Percentiles rank a stretch among this genome's conserved stretches.
Conservation (phyloP, 2,888 invertebrate genomes). For the Biston stratarius region DNA sequence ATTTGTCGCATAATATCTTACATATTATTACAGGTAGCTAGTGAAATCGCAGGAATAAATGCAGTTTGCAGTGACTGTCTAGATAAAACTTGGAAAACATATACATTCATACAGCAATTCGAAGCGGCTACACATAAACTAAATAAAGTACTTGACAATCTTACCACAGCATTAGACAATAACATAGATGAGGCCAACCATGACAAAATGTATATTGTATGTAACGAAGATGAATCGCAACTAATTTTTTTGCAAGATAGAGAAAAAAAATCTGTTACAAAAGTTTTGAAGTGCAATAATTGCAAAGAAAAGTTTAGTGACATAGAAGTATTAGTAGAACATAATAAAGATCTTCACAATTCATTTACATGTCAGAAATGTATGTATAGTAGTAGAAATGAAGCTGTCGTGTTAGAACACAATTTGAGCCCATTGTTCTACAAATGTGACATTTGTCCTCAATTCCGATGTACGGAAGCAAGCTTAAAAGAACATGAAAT, state of each 20-base stretch:
- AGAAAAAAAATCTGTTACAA: conserved; percentile 32
- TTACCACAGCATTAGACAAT: conserved; percentile 55
- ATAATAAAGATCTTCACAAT: conserved; percentile 59
- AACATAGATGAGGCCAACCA: conserved; percentile 51
- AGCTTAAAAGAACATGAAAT: conserved; percentile 63
- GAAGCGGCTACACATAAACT: conserved; percentile 58
- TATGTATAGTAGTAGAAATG: conserved; percentile 51
- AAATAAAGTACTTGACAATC: conserved; percentile 61
- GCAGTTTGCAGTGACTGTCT: conserved; percentile 70
- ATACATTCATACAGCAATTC: conserved; percentile 63
- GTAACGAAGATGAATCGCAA: conserved; percentile 59
- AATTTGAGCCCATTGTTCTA: conserved; percentile 49
- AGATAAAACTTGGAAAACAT: conserved; percentile 56
- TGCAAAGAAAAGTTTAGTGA: conserved; percentile 58
- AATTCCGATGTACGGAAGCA: conserved; percentile 57
- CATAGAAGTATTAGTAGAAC: conserved; percentile 56
- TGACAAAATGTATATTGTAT: conserved; percentile 63
- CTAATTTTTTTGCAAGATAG: conserved; percentile 57
- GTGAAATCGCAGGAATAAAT: conserved; percentile 69
- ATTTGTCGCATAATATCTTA: background rate
- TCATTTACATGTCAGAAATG: conserved; percentile 66
- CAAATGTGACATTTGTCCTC: conserved; percentile 64
- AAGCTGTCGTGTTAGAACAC: conserved; percentile 56
- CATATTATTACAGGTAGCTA: conserved; percentile 62
- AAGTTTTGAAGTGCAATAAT: conserved; percentile 52